phyloP scores from a whole-genome alignment of 2,113 vertebrate genomes.

The Peromyscus maniculatus region DNA sequence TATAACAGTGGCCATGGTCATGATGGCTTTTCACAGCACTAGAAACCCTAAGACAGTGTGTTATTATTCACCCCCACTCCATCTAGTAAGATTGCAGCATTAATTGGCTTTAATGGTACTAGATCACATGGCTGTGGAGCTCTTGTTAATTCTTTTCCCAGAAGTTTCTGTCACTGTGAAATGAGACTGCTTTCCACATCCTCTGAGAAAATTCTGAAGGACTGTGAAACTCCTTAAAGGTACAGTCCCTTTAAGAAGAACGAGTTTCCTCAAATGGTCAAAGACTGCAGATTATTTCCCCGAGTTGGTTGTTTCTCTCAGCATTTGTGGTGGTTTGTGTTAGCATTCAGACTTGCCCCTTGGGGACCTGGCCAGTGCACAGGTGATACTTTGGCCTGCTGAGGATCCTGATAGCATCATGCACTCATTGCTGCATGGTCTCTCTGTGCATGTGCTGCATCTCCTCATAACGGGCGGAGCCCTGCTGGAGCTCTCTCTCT shows the following conservation, averaged over 20 bases:
- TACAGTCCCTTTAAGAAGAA: neutral
- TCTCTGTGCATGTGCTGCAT: too few species aligned
- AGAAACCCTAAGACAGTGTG: neutral
- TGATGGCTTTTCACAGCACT: too few species aligned
- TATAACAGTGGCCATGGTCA: too few species aligned
- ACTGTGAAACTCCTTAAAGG: neutral
- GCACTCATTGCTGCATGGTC: too few species aligned
- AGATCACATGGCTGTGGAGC: neutral
- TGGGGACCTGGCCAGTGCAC: too few species aligned
- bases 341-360: too few species aligned
- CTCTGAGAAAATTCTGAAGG: constrained; percentile 1
- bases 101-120: neutral
- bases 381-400: too few species aligned
- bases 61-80: neutral
- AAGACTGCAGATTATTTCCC: neutral
- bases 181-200: neutral
- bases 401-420: too few species aligned
- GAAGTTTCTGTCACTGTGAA: neutral
- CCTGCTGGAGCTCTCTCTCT: too few species aligned
- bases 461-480: too few species aligned
- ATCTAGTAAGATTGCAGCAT: neutral
- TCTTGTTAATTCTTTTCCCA: neutral
- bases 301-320: neutral
- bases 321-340: neutral
- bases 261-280: neutral